Evolutionary conservation across 2,113 vertebrate species (phyloP).

Genomic region (Bungarus multicinctus): DNA sequence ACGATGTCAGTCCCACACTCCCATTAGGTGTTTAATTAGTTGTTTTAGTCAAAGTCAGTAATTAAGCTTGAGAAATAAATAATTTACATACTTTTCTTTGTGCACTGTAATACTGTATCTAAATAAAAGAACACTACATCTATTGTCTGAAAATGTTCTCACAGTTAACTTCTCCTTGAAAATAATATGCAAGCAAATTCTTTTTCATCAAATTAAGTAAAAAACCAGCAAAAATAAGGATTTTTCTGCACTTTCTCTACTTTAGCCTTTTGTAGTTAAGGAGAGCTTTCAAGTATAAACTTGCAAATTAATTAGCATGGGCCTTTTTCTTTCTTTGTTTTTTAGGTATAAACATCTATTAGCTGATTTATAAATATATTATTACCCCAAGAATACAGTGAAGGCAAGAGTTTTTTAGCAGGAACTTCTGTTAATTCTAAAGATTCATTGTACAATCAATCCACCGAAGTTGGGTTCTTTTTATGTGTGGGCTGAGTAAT

Average conservation of each 20-base stretch:
- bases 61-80: not conserved
- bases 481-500: not conserved
- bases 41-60: not conserved
- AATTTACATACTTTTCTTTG: too few species aligned
- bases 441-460: not conserved
- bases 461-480: not conserved
- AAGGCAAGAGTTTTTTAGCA: not conserved
- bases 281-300: not conserved
- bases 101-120: too few species aligned
- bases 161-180: not conserved
- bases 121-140: not conserved
- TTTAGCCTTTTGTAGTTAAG: not conserved
- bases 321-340: not conserved
- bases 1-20: too few species aligned
- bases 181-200: not conserved
- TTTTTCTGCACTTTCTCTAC: not conserved
- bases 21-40: too few species aligned
- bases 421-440: not conserved
- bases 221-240: not conserved
- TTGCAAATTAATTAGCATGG: not conserved
- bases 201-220: not conserved
- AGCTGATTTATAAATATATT: not conserved
- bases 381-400: not conserved
- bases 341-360: not conserved
- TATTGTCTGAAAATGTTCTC: not conserved